These are phyloP conservation scores for Dysmachus trigonus DNA, from an alignment of 2,888 invertebrate genomes.

Conservation along the genomic window DNA sequence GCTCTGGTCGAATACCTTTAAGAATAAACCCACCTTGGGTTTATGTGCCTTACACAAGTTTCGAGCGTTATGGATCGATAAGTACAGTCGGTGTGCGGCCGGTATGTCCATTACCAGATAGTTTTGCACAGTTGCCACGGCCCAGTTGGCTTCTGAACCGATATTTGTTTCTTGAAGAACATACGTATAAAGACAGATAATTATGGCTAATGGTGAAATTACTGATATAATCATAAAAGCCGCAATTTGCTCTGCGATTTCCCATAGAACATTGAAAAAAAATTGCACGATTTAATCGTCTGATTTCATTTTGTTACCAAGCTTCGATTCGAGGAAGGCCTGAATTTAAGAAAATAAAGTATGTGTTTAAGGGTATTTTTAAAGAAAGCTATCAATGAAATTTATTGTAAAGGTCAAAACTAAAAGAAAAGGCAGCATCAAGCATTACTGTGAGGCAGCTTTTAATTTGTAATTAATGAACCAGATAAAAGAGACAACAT, in stretches of 20 bases:
- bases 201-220: slow-evolving; percentile 1
- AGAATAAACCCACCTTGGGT: not conserved
- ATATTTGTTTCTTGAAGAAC: not conserved
- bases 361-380: not conserved
- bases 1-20: not conserved
- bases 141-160: not conserved
- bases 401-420: too few relatives aligned
- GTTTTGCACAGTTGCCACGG: not conserved
- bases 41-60: not conserved
- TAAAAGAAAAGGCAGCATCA: too few relatives aligned
- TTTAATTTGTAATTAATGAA: too few relatives aligned
- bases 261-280: not conserved
- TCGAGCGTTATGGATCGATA: slow-evolving; percentile 1
- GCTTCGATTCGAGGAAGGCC: not conserved
- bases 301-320: not conserved
- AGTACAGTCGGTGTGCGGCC: not conserved
- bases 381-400: not conserved
- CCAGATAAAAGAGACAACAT: too few relatives aligned
- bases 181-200: not conserved
- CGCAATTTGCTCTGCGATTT: not conserved
- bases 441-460: too few relatives aligned
- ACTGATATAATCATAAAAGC: not conserved
- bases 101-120: not conserved
- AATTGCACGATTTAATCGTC: not conserved
- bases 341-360: not conserved